These are phyloP conservation scores for Rhagonycha fulva DNA, from an alignment of 2,888 invertebrate species.

Conservation along the genomic window DNA sequence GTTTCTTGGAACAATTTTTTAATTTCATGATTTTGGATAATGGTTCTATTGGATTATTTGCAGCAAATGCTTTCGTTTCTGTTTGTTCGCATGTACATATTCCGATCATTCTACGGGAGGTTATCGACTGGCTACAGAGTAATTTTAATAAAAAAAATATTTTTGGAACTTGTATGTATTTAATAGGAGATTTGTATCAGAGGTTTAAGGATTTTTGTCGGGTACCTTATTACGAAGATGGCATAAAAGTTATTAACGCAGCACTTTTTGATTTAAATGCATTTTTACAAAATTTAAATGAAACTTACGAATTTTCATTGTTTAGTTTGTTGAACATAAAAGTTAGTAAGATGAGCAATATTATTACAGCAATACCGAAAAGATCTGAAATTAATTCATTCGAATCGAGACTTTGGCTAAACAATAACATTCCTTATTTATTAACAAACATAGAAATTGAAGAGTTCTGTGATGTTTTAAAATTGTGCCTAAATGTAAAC, in stretches of 20 bases:
- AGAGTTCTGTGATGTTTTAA: conserved; percentile 26
- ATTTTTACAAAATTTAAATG: conserved; percentile 24
- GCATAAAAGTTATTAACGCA: conserved; percentile 13
- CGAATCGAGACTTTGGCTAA: conserved; percentile 35
- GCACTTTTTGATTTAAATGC: conserved; percentile 17
- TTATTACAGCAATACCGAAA: conserved; percentile 16
- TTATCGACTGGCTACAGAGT: conserved; percentile 5
- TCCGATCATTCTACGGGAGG: conserved; percentile 13
- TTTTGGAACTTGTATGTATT: conserved; percentile 33
- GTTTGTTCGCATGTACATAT: conserved; percentile 9
- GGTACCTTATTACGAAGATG: conserved; percentile 6
- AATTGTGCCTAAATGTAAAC: conserved; percentile 12
- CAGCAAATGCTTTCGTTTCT: conserved; percentile 15
- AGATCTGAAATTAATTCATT: conserved; percentile 17
- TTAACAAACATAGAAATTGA: conserved; percentile 22
- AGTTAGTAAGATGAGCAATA: conserved; percentile 18
- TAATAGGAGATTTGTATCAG: conserved; percentile 35
- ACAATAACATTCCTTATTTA: conserved; percentile 38
- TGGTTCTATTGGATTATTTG: conserved; percentile 9
- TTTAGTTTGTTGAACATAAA: conserved; percentile 38
- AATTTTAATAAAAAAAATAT: conserved; percentile 35
- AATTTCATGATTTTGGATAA: conserved; percentile 1
- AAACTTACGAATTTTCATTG: conserved; percentile 13
- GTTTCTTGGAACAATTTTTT: conserved; percentile 7
- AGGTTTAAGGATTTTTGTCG: conserved; percentile 32